phyloP scores from a whole-genome alignment of 2,113 vertebrate species.

The Oncorhynchus mykiss region DNA sequence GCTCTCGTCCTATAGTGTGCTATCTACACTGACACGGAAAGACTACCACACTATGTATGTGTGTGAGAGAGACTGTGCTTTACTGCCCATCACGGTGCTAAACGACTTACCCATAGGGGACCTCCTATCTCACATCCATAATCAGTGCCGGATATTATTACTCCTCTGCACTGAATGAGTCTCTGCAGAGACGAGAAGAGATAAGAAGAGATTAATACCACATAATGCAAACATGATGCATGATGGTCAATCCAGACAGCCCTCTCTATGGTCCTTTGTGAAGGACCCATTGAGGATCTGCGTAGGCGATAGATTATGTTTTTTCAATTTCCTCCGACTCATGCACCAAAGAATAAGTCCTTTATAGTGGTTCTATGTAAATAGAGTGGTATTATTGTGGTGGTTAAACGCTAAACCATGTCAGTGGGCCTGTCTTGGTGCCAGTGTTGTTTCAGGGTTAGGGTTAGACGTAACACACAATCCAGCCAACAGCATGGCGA shows the following conservation, averaged over 20 bases:
- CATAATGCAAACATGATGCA: not conserved
- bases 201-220: not conserved
- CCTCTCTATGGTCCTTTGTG: not conserved
- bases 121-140: not conserved
- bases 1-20: not conserved
- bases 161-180: not conserved
- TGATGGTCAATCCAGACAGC: not conserved
- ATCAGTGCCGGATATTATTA: not conserved
- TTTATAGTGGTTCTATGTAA: constrained; percentile 44
- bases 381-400: constrained; percentile 22
- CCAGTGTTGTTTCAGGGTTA: constrained; percentile 35
- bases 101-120: not conserved
- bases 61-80: not conserved
- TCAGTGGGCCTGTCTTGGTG: constrained; percentile 30
- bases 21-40: not conserved
- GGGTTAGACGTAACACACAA: constrained; percentile 16
- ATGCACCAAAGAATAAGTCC: constrained; percentile 20
- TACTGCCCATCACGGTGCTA: not conserved
- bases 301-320: constrained; percentile 18
- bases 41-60: not conserved
- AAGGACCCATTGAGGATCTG: constrained; percentile 3
- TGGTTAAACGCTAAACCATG: constrained; percentile 25
- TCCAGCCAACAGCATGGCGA: constrained; percentile 45
- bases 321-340: constrained; percentile 1
- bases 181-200: not conserved